Conservation (phyloP, 1,140 invertebrate genomes). For the Pseudoatta argentina region DNA sequence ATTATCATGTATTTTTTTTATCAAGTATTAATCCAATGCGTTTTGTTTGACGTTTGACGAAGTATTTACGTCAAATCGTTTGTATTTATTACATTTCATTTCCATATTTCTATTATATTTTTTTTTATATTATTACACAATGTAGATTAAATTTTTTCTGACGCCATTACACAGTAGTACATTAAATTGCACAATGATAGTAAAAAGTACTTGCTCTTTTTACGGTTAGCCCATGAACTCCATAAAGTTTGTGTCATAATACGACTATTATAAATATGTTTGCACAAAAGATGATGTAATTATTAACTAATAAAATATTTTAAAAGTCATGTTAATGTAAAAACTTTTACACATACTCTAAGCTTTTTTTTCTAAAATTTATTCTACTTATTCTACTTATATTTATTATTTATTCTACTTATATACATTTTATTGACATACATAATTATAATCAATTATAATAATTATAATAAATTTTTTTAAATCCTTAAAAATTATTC, state of each 20-base stretch:
- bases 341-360: not conserved
- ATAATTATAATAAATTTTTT: not conserved
- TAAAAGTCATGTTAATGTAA: not conserved
- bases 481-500: not conserved
- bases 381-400: not conserved
- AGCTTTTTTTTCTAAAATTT: not conserved
- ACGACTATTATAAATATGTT: slow-evolving; percentile 3
- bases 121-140: not conserved
- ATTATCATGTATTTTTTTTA: not conserved
- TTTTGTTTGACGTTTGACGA: not conserved
- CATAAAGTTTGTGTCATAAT: not conserved
- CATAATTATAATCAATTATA: no score
- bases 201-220: not conserved
- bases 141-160: not conserved
- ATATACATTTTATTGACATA: not conserved
- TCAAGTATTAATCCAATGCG: not conserved
- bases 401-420: not conserved
- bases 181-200: not conserved
- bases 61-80: not conserved
- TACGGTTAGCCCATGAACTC: not conserved
- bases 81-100: not conserved
- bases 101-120: not conserved
- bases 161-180: not conserved
- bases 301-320: not conserved
- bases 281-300: not conserved